Evolutionary conservation across 2,113 vertebrate genomes (phyloP).

Genomic region (Puntigrus tetrazona): DNA sequence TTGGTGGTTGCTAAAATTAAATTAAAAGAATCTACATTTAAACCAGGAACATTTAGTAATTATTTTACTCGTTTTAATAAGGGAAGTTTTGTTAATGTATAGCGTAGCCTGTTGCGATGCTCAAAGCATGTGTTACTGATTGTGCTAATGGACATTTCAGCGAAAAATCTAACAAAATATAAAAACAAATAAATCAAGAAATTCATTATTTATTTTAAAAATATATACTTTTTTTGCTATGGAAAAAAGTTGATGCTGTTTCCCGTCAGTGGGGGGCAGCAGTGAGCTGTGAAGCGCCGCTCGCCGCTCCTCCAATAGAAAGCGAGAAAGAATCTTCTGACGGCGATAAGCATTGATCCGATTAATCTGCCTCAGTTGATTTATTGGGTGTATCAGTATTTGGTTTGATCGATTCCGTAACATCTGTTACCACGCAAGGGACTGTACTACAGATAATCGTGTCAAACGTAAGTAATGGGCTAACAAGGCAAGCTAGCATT

Average conservation of each 20-base stretch:
- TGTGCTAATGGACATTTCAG: not conserved
- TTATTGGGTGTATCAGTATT: not conserved
- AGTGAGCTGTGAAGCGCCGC: not conserved
- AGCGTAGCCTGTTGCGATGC: not conserved
- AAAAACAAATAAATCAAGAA: not conserved
- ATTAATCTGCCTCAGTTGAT: not conserved
- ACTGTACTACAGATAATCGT: constrained; percentile 19
- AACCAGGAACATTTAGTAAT: not conserved
- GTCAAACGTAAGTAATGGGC: constrained; percentile 22
- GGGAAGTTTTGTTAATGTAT: not conserved
- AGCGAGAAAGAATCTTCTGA: not conserved
- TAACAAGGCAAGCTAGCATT: not conserved
- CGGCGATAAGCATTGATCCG: too few relatives aligned
- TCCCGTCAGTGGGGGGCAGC: not conserved
- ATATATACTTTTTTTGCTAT: not conserved
- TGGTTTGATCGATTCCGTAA: not conserved
- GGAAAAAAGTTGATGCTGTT: not conserved
- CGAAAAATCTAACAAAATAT: not conserved
- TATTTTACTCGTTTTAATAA: not conserved
- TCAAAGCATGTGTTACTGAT: not conserved
- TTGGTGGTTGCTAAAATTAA: too few relatives aligned
- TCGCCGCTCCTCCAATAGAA: not conserved
- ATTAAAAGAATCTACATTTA: not conserved
- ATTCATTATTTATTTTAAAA: not conserved
- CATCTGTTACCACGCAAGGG: not conserved